These are phyloP conservation scores for Phaethon lepturus DNA, from an alignment of 2,113 vertebrate species.

Conservation along the genomic window DNA sequence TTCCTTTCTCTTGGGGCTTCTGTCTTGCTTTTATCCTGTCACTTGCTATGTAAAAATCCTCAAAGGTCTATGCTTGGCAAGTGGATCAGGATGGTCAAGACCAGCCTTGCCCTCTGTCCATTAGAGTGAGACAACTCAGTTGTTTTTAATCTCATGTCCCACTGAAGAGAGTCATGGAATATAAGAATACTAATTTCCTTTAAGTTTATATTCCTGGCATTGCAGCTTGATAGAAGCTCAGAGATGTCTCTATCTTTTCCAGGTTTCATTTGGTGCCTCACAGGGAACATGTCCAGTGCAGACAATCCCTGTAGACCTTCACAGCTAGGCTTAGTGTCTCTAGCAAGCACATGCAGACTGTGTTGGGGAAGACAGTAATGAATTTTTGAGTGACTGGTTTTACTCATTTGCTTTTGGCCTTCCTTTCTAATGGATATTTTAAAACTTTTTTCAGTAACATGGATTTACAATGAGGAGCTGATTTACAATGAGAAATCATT, in stretches of 20 bases:
- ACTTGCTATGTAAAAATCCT: not conserved
- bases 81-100: not conserved
- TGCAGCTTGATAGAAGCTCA: not conserved
- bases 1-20: not conserved
- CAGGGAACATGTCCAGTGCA: not conserved
- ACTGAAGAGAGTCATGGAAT: not conserved
- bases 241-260: not conserved
- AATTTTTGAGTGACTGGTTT: not conserved
- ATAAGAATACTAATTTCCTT: not conserved
- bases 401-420: not conserved
- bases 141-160: not conserved
- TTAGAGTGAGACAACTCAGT: not conserved
- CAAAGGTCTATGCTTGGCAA: not conserved
- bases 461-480: not conserved
- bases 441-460: not conserved
- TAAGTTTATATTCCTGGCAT: not conserved
- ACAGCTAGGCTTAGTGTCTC: not conserved
- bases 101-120: not conserved
- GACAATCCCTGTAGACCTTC: not conserved
- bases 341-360: not conserved
- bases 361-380: not conserved
- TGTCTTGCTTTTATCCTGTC: not conserved
- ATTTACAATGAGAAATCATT: not conserved
- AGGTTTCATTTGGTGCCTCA: not conserved
- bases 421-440: not conserved